Percentiles rank a stretch among this genome's conserved stretches.
Evolutionary conservation across 2,888 invertebrate species (phyloP).

Genomic region (Acholoe squamosa): DNA sequence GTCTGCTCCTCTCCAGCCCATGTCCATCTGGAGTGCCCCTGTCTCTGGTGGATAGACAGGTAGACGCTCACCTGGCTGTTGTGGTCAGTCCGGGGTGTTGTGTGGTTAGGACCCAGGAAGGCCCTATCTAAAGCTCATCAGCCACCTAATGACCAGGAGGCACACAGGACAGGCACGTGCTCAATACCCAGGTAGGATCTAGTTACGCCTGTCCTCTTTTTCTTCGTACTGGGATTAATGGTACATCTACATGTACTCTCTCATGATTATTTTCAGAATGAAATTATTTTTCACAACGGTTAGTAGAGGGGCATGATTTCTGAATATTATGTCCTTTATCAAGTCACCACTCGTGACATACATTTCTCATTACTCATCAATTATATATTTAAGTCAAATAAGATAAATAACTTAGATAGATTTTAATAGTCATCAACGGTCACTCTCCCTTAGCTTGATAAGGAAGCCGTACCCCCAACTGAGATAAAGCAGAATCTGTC

Average conservation of each 20-base stretch:
- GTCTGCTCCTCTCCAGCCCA: too few relatives aligned
- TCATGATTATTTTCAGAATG: neutral
- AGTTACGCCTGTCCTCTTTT: neutral
- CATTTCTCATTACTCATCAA: too few relatives aligned
- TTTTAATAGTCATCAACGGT: neutral
- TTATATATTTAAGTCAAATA: too few relatives aligned
- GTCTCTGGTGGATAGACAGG: neutral
- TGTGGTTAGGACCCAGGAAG: neutral
- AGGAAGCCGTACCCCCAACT: neutral
- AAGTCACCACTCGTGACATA: too few relatives aligned
- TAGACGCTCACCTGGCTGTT: constrained; percentile 10
- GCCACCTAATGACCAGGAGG: neutral
- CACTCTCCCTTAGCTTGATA: neutral
- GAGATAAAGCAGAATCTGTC: neutral
- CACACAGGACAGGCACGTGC: neutral
- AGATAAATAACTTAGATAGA: too few relatives aligned
- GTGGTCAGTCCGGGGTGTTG: neutral
- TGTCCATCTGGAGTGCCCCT: neutral
- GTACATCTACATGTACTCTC: neutral
- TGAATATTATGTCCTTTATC: too few relatives aligned
- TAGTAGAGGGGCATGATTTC: too few relatives aligned
- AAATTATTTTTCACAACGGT: too few relatives aligned
- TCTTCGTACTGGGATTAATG: neutral
- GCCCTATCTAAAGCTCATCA: constrained; percentile 32
- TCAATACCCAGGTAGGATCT: neutral